These are phyloP conservation scores for Gymnoscopelus braueri DNA, from an alignment of 2,797 vertebrate genomes.

Conservation along the genomic window DNA sequence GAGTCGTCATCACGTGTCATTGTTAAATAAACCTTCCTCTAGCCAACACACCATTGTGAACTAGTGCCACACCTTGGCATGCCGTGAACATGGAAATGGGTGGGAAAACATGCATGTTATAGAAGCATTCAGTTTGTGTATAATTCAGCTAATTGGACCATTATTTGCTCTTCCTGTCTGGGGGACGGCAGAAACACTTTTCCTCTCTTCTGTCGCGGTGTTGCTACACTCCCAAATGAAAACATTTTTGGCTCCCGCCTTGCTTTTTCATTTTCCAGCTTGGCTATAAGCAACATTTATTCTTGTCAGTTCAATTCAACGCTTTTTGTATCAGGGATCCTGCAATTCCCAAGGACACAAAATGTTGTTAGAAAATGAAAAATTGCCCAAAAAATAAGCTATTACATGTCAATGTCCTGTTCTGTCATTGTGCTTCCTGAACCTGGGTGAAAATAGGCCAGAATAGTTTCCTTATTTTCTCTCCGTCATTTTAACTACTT, in stretches of 20 bases:
- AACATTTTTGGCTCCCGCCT: conserved; percentile 34
- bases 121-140: conserved; percentile 38
- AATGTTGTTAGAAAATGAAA: conserved; percentile 52
- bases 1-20: conserved; percentile 8
- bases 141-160: conserved; percentile 39
- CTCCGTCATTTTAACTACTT: conserved; percentile 23
- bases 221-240: conserved; percentile 35
- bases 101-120: conserved; percentile 18
- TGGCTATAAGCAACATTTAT: conserved; percentile 35
- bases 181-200: conserved; percentile 30
- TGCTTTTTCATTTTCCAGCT: conserved; percentile 37
- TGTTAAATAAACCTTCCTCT: conserved; percentile 5
- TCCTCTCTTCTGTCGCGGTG: not conserved
- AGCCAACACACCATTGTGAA: conserved; percentile 8
- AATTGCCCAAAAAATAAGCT: conserved; percentile 52
- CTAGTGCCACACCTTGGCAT: conserved; percentile 28
- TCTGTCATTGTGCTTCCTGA: conserved; percentile 35
- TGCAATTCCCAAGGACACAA: conserved; percentile 45
- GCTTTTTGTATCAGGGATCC: conserved; percentile 34
- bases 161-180: conserved; percentile 50
- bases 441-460: conserved; percentile 30
- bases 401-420: conserved; percentile 56
- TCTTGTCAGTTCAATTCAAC: conserved; percentile 44
- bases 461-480: conserved; percentile 36
- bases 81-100: conserved; percentile 29